Percentiles rank a stretch among this genome's conserved stretches.
Evolutionary conservation across 2,888 invertebrate genomes (phyloP).

Genomic region (Lepidochrysops patricia): DNA sequence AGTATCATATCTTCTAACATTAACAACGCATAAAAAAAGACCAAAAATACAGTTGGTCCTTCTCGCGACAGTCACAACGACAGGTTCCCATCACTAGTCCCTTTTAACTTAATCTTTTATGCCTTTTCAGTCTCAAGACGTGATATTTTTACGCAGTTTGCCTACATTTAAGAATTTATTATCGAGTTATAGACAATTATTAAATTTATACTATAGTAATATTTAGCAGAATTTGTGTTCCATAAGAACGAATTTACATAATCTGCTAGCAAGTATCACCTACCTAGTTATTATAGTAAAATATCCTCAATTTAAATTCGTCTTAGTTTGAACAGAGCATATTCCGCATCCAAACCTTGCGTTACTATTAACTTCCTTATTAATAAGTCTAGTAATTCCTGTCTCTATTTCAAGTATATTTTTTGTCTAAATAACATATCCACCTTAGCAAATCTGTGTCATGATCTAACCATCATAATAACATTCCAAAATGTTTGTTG

Average conservation of each 20-base stretch:
- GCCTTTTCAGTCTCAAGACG: not conserved
- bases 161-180: not conserved
- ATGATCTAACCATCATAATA: not conserved
- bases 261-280: too few relatives aligned
- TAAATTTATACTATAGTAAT: not conserved
- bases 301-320: not conserved
- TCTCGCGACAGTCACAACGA: not conserved
- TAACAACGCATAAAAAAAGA: too few relatives aligned
- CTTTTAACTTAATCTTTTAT: not conserved
- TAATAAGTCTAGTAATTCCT: not conserved
- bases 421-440: not conserved
- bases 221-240: not conserved
- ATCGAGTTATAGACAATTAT: not conserved
- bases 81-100: not conserved
- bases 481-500: not conserved
- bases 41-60: too few relatives aligned
- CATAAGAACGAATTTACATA: not conserved
- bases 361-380: not conserved
- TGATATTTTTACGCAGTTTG: not conserved
- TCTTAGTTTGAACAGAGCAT: not conserved
- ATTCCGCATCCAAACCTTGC: slow-evolving; percentile 34
- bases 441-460: not conserved
- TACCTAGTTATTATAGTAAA: not conserved
- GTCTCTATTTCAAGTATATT: not conserved
- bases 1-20: too few relatives aligned